Conservation (phyloP, 30 jellyfish, hydroid and myxozoan species). For the Clytia hemisphaerica region DNA sequence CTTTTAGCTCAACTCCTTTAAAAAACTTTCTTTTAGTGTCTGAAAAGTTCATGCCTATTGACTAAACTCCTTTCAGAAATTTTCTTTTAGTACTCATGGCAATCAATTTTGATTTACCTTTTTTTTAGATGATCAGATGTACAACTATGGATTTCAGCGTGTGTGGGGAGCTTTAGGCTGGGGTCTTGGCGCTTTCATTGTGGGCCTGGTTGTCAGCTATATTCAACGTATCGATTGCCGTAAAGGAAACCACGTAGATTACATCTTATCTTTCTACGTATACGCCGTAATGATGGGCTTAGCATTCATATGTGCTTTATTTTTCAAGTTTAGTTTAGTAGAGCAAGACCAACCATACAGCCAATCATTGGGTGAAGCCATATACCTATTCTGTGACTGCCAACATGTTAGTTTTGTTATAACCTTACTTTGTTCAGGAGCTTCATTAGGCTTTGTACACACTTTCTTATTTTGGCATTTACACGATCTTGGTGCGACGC, state of each 20-base stretch:
- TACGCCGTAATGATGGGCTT: slow-evolving; percentile 87
- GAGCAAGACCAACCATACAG: slow-evolving; percentile 43
- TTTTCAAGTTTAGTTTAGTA: slow-evolving; percentile 66
- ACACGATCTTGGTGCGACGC: slow-evolving; percentile 96
- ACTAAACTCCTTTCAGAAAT: too few relatives aligned
- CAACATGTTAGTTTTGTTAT: slow-evolving; percentile 77
- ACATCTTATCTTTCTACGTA: slow-evolving; percentile 80
- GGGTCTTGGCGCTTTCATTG: slow-evolving; percentile 97
- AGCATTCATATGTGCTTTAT: slow-evolving; percentile 70
- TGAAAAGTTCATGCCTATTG: too few relatives aligned
- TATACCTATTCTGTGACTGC: slow-evolving; percentile 59
- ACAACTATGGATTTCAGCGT: slow-evolving; percentile 90
- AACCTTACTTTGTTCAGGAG: slow-evolving; percentile 83
- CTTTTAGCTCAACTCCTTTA: too few relatives aligned
- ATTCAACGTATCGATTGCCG: slow-evolving; percentile 64
- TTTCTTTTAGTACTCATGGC: too few relatives aligned
- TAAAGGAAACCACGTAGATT: slow-evolving; percentile 88
- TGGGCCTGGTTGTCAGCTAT: slow-evolving; percentile 85
- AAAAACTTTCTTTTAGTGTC: too few relatives aligned
- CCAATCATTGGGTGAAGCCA: slow-evolving; percentile 89
- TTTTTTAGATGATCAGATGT: slow-evolving; percentile 62
- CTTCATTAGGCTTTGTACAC: slow-evolving; percentile 94
- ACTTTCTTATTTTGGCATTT: slow-evolving; percentile 95
- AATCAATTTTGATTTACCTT: too few relatives aligned
- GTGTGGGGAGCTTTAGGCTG: slow-evolving; percentile 99